A percentile compares a stretch with the other conserved stretches of the same genome.
These are phyloP conservation scores for Anthophora plumipes DNA, from an alignment of 2,888 invertebrate species.

Conservation along the genomic window DNA sequence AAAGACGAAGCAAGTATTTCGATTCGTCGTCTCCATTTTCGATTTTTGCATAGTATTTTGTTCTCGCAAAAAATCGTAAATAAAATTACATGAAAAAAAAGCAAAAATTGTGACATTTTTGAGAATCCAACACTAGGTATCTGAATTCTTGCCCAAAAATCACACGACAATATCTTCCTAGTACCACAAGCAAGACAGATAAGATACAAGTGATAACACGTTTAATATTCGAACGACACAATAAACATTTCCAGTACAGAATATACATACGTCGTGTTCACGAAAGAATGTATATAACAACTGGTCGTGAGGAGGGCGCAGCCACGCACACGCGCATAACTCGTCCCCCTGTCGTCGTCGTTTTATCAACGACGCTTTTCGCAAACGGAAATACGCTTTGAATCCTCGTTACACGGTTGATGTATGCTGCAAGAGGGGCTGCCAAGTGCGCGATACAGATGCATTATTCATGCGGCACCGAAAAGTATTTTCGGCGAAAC, in stretches of 20 bases:
- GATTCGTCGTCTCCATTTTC: no score
- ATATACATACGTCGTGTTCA: not conserved
- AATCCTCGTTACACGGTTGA: slow-evolving; percentile 60
- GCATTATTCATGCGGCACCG: slow-evolving; percentile 69
- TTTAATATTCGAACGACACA: no score
- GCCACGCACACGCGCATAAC: slow-evolving; percentile 8
- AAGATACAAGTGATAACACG: no score
- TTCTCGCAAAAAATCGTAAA: no score
- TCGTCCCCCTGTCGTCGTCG: slow-evolving; percentile 38
- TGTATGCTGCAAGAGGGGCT: slow-evolving; percentile 52
- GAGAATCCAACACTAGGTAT: no score
- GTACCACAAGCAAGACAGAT: no score
- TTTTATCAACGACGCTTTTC: slow-evolving; percentile 57
- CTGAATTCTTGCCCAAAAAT: no score
- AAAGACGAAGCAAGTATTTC: no score
- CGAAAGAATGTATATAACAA: slow-evolving; percentile 11
- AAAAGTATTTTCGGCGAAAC: slow-evolving; percentile 61
- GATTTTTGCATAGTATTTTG: no score
- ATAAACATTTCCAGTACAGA: slow-evolving; percentile 22
- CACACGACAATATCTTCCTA: no score
- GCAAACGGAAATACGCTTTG: slow-evolving; percentile 59
- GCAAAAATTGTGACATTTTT: no score
- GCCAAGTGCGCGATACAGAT: slow-evolving; percentile 53
- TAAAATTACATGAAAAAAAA: no score
- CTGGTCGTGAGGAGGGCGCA: not conserved